Evolutionary conservation across 2,888 invertebrate species (phyloP).

Genomic region (Oxyscelio sp.): DNA sequence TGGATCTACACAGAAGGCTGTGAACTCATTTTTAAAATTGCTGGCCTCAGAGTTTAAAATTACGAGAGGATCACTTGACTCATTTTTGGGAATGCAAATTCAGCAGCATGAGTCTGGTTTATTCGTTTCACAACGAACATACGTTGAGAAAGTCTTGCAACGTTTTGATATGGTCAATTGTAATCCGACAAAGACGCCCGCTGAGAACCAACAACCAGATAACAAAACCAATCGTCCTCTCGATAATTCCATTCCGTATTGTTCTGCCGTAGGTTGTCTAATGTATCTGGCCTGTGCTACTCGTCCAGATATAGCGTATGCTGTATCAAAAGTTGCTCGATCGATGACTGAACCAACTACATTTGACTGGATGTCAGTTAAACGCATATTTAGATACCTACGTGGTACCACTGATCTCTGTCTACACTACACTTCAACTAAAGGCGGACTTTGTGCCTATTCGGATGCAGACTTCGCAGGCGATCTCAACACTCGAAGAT

Average conservation of each 20-base stretch:
- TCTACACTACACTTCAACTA: slow-evolving; percentile 27
- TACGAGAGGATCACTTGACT: slow-evolving; percentile 67
- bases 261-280: slow-evolving; percentile 53
- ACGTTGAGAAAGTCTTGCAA: slow-evolving; percentile 62
- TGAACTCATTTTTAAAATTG: slow-evolving; percentile 37
- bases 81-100: slow-evolving; percentile 74
- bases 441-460: slow-evolving; percentile 10
- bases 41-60: slow-evolving; percentile 62
- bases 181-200: slow-evolving; percentile 66
- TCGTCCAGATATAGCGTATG: no score
- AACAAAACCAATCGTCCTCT: slow-evolving; percentile 39
- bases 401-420: slow-evolving; percentile 15
- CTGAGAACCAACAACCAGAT: slow-evolving; percentile 54
- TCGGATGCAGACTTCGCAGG: slow-evolving; percentile 41
- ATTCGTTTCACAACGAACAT: slow-evolving; percentile 66
- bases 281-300: no score
- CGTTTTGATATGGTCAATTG: slow-evolving; percentile 62
- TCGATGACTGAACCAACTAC: slow-evolving; percentile 30
- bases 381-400: slow-evolving; percentile 40
- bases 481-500: slow-evolving; percentile 26
- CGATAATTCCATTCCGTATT: slow-evolving; percentile 60
- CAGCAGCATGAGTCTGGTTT: slow-evolving; percentile 69
- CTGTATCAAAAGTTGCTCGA: no score
- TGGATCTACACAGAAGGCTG: background rate
- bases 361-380: slow-evolving; percentile 32